Evolutionary conservation across 2,888 invertebrate genomes (phyloP).

Genomic region (Cosmia trapezina): DNA sequence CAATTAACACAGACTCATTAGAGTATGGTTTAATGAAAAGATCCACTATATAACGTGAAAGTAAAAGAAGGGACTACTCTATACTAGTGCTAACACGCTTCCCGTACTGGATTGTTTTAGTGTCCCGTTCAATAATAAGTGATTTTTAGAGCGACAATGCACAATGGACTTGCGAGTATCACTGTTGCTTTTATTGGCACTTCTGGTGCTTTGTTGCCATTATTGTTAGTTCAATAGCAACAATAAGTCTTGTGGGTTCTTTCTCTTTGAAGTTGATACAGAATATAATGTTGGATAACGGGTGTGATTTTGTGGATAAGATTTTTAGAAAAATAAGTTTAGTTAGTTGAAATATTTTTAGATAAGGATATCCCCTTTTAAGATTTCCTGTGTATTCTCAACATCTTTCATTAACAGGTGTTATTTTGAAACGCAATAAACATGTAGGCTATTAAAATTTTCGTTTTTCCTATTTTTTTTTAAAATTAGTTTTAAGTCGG

Average conservation of each 20-base stretch:
- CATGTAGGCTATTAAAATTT: too few species aligned
- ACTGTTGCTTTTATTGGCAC: constrained; percentile 51
- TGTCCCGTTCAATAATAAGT: constrained; percentile 33
- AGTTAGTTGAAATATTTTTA: too few species aligned
- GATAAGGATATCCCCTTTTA: too few species aligned
- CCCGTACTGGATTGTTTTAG: constrained; percentile 61
- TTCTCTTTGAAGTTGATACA: constrained; percentile 16
- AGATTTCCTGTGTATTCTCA: too few species aligned
- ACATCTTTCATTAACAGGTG: too few species aligned
- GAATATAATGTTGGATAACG: constrained; percentile 11
- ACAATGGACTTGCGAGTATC: constrained; percentile 37
- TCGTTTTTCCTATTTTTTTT: too few species aligned
- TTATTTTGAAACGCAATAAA: too few species aligned
- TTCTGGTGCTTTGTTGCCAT: constrained; percentile 44
- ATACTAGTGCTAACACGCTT: constrained; percentile 49
- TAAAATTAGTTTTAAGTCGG: too few species aligned
- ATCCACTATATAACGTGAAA: constrained; percentile 78
- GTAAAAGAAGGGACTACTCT: constrained; percentile 64
- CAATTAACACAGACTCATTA: constrained; percentile 84
- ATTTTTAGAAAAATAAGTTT: neutral
- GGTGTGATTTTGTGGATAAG: neutral
- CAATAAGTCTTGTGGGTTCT: constrained; percentile 30
- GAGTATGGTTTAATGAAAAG: constrained; percentile 77
- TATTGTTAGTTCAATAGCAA: constrained; percentile 38
- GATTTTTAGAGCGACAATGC: constrained; percentile 48